Evolutionary conservation across 1,140 invertebrate genomes (phyloP).

Genomic region (Drosophila simulans): DNA sequence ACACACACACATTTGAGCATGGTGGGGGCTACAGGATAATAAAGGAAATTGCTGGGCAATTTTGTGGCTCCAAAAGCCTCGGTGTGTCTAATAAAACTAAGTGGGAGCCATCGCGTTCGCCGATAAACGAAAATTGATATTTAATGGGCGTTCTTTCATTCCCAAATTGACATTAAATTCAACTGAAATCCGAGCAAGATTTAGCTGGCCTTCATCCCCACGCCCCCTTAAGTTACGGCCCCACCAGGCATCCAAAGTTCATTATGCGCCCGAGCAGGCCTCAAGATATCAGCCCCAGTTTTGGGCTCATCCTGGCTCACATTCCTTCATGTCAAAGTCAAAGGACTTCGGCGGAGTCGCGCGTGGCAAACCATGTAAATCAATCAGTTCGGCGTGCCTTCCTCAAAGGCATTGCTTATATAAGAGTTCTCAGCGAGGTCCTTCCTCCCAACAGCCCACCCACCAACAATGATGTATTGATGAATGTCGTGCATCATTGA

Average conservation of each 20-base stretch:
- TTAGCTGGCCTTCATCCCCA: background rate
- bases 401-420: slow-evolving; percentile 12
- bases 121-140: slow-evolving; percentile 80
- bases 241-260: slow-evolving; percentile 8
- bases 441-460: background rate
- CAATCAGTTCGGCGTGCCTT: slow-evolving; percentile 67
- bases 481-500: slow-evolving; percentile 80
- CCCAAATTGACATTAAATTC: slow-evolving; percentile 29
- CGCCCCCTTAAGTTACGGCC: too few species aligned
- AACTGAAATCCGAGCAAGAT: slow-evolving; percentile 21
- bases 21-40: slow-evolving; percentile 56
- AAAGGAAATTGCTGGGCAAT: slow-evolving; percentile 82
- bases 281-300: slow-evolving; percentile 19
- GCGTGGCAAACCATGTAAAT: slow-evolving; percentile 74
- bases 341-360: slow-evolving; percentile 47
- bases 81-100: slow-evolving; percentile 80
- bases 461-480: slow-evolving; percentile 64
- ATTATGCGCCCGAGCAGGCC: slow-evolving; percentile 41
- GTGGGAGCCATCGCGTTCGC: slow-evolving; percentile 56
- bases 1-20: slow-evolving; percentile 1
- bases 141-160: slow-evolving; percentile 60
- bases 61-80: slow-evolving; percentile 34
- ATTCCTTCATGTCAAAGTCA: slow-evolving; percentile 63
- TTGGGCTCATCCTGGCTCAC: slow-evolving; percentile 50
- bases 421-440: slow-evolving; percentile 8